Percentiles rank a stretch among this genome's conserved stretches.
Conservation (phyloP, 2,113 vertebrate species). For the Cottus gobio region DNA sequence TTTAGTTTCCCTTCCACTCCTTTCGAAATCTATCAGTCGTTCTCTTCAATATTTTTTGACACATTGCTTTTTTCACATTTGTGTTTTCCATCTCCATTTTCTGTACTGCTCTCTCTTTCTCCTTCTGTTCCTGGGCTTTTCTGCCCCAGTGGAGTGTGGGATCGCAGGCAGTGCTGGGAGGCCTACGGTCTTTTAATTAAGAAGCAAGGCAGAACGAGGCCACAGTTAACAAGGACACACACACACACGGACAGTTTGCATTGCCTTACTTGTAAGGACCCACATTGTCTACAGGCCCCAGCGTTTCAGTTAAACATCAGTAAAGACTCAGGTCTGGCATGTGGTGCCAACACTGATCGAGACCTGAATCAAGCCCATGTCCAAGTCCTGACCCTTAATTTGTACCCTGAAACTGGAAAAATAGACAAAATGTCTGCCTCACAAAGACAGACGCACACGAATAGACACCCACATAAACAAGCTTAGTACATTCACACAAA, state of each 20-base stretch:
- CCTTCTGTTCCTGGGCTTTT: slow-evolving; percentile 55
- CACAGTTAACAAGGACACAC: slow-evolving; percentile 75
- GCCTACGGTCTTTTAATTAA: slow-evolving; percentile 79
- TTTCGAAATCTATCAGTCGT: slow-evolving; percentile 50
- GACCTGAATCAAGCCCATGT: neutral
- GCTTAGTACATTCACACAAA: slow-evolving; percentile 6
- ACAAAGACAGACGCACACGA: neutral
- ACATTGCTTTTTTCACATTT: slow-evolving; percentile 42
- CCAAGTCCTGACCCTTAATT: neutral
- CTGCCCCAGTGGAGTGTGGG: slow-evolving; percentile 68
- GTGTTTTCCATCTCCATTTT: slow-evolving; percentile 1
- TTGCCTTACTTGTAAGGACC: slow-evolving; percentile 50
- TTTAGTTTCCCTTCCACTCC: slow-evolving; percentile 30
- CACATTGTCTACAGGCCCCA: slow-evolving; percentile 11
- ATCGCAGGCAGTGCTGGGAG: slow-evolving; percentile 66
- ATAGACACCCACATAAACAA: slow-evolving; percentile 10
- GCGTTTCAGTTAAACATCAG: slow-evolving; percentile 17
- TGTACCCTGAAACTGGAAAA: neutral
- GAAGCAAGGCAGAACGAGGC: slow-evolving; percentile 76
- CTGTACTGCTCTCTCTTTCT: slow-evolving; percentile 1
- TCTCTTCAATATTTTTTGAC: slow-evolving; percentile 50
- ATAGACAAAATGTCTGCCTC: neutral
- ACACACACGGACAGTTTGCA: slow-evolving; percentile 45
- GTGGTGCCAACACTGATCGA: slow-evolving; percentile 10
- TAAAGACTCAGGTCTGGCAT: neutral